phyloP scores from a whole-genome alignment of 2,888 invertebrate genomes.

The Oscheius sp. region DNA sequence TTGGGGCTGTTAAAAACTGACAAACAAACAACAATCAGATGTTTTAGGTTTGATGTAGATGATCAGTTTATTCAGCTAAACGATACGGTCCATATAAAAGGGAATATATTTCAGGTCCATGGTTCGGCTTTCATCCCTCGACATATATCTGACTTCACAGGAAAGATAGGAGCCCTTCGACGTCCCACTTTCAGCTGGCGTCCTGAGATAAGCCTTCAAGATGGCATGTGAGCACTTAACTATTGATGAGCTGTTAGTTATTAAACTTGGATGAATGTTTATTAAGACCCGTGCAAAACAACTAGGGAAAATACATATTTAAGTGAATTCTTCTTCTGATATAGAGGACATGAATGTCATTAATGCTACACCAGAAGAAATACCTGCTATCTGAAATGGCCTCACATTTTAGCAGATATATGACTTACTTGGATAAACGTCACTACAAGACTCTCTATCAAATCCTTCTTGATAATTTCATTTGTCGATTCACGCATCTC shows the following conservation, averaged over 20 bases:
- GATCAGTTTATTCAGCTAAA: too few relatives aligned
- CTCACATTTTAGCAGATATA: neutral
- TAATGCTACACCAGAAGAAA: conserved; percentile 23
- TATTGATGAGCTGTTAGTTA: conserved; percentile 12
- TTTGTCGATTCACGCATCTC: conserved; percentile 66
- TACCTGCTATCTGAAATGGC: conserved; percentile 24
- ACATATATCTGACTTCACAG: conserved; percentile 23
- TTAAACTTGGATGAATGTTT: conserved; percentile 2
- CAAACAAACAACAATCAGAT: too few relatives aligned
- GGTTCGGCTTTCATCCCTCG: conserved; percentile 26
- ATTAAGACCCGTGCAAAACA: conserved; percentile 21
- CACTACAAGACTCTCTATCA: conserved; percentile 55
- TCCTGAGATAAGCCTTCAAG: conserved; percentile 3
- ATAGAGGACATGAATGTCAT: conserved; percentile 30
- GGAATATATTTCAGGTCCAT: conserved; percentile 4
- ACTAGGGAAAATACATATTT: neutral
- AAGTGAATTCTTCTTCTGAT: conserved; percentile 22
- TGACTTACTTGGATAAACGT: conserved; percentile 52
- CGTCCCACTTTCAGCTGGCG: conserved; percentile 31
- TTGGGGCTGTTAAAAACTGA: too few relatives aligned
- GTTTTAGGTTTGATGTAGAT: neutral
- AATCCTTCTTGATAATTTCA: conserved; percentile 56
- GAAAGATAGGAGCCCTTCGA: conserved; percentile 25
- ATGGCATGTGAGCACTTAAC: conserved; percentile 1
- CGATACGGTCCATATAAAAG: too few relatives aligned